These are phyloP conservation scores for Paracentrotus lividus DNA, from an alignment of 53 echinoderm and acorn worm genomes.

Conservation along the genomic window DNA sequence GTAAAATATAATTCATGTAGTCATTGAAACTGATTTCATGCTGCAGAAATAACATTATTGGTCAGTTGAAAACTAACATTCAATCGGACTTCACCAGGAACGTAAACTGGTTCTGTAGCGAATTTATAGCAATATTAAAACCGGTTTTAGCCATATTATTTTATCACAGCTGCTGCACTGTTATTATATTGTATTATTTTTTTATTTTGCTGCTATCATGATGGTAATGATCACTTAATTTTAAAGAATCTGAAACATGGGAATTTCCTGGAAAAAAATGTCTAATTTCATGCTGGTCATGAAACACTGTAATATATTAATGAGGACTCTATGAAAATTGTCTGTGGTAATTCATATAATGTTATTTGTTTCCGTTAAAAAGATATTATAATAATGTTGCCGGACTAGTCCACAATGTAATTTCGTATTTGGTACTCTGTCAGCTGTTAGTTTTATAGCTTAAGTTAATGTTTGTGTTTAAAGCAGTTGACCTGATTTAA, in stretches of 20 bases:
- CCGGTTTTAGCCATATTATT: background rate
- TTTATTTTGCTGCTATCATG: background rate
- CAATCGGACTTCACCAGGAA: background rate
- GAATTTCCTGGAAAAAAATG: background rate
- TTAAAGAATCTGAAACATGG: background rate
- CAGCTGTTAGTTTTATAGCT: conserved; percentile 62
- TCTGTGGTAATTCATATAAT: background rate
- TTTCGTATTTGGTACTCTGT: conserved; percentile 55
- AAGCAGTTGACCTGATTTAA: conserved; percentile 70
- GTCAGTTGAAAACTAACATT: background rate
- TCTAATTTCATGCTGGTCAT: conserved; percentile 61
- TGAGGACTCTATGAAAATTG: too few species aligned
- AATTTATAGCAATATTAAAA: background rate
- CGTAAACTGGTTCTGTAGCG: background rate
- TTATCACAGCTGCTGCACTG: conserved; percentile 10
- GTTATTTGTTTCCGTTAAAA: background rate
- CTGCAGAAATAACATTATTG: conserved; percentile 32
- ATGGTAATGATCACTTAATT: background rate
- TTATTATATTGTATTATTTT: too few species aligned
- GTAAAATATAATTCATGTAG: background rate
- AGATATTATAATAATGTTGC: background rate
- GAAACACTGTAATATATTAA: conserved; percentile 54
- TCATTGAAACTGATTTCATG: background rate
- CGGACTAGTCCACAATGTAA: background rate
- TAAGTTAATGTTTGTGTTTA: conserved; percentile 61